A percentile compares a stretch with the other conserved stretches of the same genome.
Evolutionary conservation across 2,888 invertebrate species (phyloP).

Genomic region (Plutella xylostella): DNA sequence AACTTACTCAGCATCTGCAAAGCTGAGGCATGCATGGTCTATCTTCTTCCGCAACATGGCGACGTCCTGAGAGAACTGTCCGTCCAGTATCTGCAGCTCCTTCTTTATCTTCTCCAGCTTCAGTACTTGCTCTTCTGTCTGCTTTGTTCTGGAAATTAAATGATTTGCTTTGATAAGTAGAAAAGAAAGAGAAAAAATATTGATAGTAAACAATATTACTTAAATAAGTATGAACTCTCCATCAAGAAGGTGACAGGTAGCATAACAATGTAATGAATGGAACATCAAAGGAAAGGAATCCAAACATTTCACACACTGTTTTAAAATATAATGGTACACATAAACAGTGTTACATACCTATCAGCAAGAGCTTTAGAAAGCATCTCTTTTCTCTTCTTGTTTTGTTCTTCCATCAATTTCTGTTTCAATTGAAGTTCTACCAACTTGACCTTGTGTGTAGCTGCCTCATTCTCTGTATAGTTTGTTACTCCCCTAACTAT

Average conservation of each 20-base stretch:
- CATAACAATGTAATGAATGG: too few relatives aligned
- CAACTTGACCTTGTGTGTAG: slow-evolving; percentile 63
- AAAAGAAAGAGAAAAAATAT: too few relatives aligned
- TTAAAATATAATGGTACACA: slow-evolving; percentile 8
- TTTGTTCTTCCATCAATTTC: slow-evolving; percentile 83
- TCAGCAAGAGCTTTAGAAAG: slow-evolving; percentile 79
- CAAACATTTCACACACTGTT: not conserved
- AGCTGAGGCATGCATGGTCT: slow-evolving; percentile 78
- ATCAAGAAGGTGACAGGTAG: too few relatives aligned
- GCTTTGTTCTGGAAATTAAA: slow-evolving; percentile 73
- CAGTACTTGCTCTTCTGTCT: slow-evolving; percentile 77
- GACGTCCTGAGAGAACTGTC: slow-evolving; percentile 80
- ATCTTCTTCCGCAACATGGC: slow-evolving; percentile 81
- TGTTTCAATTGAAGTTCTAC: slow-evolving; percentile 78
- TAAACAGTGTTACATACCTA: slow-evolving; percentile 70
- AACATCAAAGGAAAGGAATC: too few relatives aligned
- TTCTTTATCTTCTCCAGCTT: slow-evolving; percentile 73
- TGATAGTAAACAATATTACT: too few relatives aligned
- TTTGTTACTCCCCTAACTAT: slow-evolving; percentile 41
- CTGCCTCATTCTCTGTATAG: slow-evolving; percentile 46
- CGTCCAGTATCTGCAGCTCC: slow-evolving; percentile 73
- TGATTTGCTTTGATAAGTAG: too few relatives aligned
- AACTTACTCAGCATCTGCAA: slow-evolving; percentile 81
- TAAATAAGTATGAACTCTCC: too few relatives aligned
- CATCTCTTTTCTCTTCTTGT: slow-evolving; percentile 79